Conservation (phyloP, 2,888 invertebrate genomes). For the Epirrhoe tristata region DNA sequence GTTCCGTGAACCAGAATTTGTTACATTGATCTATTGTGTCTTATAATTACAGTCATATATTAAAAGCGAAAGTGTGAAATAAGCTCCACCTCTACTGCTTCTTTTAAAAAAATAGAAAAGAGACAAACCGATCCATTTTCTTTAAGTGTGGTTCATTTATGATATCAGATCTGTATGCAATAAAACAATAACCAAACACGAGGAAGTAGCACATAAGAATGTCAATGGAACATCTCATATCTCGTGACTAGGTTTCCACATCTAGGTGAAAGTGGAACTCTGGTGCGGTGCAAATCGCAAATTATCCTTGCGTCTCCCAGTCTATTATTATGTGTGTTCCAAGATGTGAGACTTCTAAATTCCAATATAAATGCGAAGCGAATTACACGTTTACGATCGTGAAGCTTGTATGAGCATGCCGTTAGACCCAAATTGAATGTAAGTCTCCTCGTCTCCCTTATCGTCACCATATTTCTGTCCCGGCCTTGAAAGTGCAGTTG, state of each 20-base stretch:
- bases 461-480: not conserved
- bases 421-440: not conserved
- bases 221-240: constrained; percentile 41
- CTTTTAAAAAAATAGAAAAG: not conserved
- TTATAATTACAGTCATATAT: too few relatives aligned
- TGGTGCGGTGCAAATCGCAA: constrained; percentile 71
- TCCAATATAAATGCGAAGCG: not conserved
- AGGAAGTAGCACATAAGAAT: constrained; percentile 41
- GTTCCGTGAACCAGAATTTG: constrained; percentile 9
- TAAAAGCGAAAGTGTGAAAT: too few relatives aligned
- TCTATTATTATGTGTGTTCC: constrained; percentile 44
- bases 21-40: constrained; percentile 1
- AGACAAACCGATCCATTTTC: too few relatives aligned
- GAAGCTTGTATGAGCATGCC: not conserved
- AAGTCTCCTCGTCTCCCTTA: not conserved
- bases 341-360: constrained; percentile 13
- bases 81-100: too few relatives aligned
- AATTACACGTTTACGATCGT: not conserved
- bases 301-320: constrained; percentile 75
- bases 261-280: constrained; percentile 63
- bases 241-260: constrained; percentile 47
- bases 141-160: too few relatives aligned
- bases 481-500: not conserved
- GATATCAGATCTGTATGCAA: not conserved
- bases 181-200: constrained; percentile 24